These are phyloP conservation scores for Rhodophaea formosa DNA, from an alignment of 2,888 invertebrate species.

Conservation along the genomic window DNA sequence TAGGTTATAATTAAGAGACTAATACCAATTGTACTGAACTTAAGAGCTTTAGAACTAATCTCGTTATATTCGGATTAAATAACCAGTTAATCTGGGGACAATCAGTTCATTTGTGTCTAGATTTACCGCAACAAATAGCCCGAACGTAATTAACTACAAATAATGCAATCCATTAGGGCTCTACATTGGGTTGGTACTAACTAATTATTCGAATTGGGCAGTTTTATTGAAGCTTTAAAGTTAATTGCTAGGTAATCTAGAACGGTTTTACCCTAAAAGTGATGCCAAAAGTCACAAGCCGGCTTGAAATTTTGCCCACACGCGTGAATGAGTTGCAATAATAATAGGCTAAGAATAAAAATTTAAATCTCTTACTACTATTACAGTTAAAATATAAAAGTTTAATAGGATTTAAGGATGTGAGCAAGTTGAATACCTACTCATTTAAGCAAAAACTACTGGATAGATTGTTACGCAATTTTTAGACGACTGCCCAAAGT, in stretches of 20 bases:
- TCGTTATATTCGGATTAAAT: neutral
- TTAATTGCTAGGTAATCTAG: neutral
- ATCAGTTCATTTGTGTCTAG: neutral
- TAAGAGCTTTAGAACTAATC: no score
- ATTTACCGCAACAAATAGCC: neutral
- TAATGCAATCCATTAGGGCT: neutral
- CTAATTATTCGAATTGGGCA: neutral
- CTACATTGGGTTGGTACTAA: neutral
- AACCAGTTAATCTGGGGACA: neutral
- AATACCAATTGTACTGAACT: neutral
- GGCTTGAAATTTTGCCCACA: no score
- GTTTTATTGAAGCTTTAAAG: neutral
- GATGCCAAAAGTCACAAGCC: no score
- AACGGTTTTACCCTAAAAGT: neutral
- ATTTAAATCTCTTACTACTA: no score
- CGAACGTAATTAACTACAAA: neutral
- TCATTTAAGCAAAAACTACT: no score
- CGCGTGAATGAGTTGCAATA: no score
- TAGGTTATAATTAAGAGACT: neutral
- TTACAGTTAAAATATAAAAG: no score
- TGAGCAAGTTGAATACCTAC: no score
- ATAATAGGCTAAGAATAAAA: no score
- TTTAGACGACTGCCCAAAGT: no score
- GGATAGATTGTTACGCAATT: no score
- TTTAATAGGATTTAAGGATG: no score